phyloP scores from a whole-genome alignment of 2,113 vertebrate genomes.

The Scolopax mira region DNA sequence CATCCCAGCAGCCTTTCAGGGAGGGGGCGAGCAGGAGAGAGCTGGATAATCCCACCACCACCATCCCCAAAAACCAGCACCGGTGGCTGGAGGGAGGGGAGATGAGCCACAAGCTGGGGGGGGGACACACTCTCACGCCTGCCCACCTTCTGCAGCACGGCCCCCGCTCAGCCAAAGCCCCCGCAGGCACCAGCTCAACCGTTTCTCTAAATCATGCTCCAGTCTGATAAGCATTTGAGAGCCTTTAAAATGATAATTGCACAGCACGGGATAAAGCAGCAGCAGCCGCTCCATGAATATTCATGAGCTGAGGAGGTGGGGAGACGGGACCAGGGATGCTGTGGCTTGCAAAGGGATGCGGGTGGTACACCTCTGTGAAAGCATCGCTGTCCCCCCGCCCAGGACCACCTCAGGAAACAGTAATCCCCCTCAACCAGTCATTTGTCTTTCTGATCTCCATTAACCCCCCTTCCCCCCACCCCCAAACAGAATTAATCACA shows the following conservation, averaged over 20 bases:
- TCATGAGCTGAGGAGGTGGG: background rate
- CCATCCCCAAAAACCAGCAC: background rate
- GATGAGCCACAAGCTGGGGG: accelerated
- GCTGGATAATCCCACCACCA: background rate
- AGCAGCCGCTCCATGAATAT: background rate
- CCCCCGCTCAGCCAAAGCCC: background rate
- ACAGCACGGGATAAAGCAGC: background rate
- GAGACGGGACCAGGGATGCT: background rate
- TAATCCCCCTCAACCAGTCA: background rate
- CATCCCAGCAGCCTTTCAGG: background rate
- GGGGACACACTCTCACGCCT: background rate
- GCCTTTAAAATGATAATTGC: slow-evolving; percentile 49
- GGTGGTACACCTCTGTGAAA: background rate
- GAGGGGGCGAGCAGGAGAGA: background rate
- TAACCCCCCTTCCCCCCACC: accelerated
- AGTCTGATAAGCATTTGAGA: slow-evolving; percentile 14
- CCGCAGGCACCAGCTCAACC: background rate
- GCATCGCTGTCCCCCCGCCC: background rate
- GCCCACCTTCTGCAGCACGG: background rate
- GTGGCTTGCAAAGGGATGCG: background rate
- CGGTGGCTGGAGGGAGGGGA: background rate
- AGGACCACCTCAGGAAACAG: accelerated
- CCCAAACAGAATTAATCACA: background rate
- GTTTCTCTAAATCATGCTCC: background rate
- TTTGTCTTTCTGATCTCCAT: background rate